Evolutionary conservation across 2,113 vertebrate genomes (phyloP).

Genomic region (Amazona guildingii): DNA sequence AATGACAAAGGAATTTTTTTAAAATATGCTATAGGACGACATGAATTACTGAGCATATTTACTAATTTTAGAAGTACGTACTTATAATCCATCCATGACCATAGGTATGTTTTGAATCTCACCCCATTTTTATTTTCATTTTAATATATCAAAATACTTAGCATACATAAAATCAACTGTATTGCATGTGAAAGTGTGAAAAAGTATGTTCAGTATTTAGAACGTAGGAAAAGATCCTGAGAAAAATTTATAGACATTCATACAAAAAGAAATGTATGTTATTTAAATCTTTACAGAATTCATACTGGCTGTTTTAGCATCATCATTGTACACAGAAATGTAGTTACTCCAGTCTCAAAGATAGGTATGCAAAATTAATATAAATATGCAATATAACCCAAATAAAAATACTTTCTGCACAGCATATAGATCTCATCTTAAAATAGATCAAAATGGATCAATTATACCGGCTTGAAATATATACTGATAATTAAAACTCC

Average conservation of each 20-base stretch:
- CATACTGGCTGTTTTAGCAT: neutral
- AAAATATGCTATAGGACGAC: neutral
- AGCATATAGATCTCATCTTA: neutral
- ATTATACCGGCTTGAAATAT: neutral
- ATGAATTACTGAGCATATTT: neutral
- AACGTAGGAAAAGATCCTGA: neutral
- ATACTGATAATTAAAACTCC: neutral
- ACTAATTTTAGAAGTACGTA: neutral
- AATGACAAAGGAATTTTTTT: neutral
- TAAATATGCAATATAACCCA: neutral
- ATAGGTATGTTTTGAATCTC: neutral
- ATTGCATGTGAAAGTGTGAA: neutral
- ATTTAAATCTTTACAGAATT: neutral
- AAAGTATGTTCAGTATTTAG: neutral
- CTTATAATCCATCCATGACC: neutral
- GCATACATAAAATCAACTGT: neutral
- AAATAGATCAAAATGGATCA: neutral
- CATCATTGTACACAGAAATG: neutral
- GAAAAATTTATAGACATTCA: neutral
- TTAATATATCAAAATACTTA: neutral
- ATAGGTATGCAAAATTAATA: neutral
- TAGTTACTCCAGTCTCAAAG: neutral
- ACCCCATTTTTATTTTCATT: neutral
- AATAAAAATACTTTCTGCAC: neutral
- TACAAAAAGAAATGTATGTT: neutral